Conservation (phyloP, 1,140 invertebrate genomes). For the Drosophila ambigua region DNA sequence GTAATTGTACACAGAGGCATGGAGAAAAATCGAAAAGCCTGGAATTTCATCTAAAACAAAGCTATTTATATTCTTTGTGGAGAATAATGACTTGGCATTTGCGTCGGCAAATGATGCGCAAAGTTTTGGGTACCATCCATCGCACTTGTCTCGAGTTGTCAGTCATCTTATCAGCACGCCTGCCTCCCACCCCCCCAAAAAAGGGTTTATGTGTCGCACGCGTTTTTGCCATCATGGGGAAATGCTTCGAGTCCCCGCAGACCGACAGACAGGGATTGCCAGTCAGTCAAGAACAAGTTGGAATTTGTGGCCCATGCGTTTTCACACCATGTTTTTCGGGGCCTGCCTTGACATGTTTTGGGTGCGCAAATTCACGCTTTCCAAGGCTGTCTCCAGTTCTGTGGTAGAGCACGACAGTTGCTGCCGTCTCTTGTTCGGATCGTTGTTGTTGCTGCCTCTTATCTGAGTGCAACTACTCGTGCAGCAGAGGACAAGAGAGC, state of each 20-base stretch:
- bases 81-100: conserved; percentile 76
- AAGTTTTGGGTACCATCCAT: conserved; percentile 24
- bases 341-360: conserved; percentile 24
- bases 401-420: conserved; percentile 6
- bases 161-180: conserved; percentile 68
- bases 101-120: conserved; percentile 62
- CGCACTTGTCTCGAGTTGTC: conserved; percentile 49
- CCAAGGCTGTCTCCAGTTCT: conserved; percentile 19
- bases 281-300: neutral
- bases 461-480: conserved; percentile 9
- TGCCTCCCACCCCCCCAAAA: conserved; percentile 14
- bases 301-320: conserved; percentile 41
- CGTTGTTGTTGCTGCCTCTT: conserved; percentile 10
- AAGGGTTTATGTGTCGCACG: conserved; percentile 66
- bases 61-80: conserved; percentile 57
- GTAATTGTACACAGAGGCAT: conserved; percentile 34
- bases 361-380: conserved; percentile 34
- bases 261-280: neutral
- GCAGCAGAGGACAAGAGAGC: neutral
- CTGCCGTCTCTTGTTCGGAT: conserved; percentile 3
- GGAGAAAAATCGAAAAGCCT: conserved; percentile 38
- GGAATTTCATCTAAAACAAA: conserved; percentile 57
- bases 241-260: conserved; percentile 24
- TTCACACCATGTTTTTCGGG: conserved; percentile 27
- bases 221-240: conserved; percentile 51